Conservation (phyloP, 2,797 vertebrate genomes). For the Hirundo rustica region DNA sequence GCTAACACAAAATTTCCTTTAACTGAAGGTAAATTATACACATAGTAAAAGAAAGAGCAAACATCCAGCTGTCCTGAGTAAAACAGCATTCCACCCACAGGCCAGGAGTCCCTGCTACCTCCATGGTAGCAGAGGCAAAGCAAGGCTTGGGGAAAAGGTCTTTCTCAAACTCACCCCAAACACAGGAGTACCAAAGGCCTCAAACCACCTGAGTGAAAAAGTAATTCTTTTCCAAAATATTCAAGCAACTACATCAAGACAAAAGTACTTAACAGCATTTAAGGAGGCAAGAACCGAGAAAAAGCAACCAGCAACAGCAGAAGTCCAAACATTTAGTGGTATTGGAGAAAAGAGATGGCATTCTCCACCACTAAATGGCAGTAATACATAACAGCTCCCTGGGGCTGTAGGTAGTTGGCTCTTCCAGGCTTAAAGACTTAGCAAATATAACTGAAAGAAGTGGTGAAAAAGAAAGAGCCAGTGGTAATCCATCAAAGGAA, state of each 20-base stretch:
- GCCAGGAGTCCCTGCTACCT: neutral
- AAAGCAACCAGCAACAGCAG: fast-evolving
- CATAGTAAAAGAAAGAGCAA: neutral
- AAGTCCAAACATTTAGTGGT: neutral
- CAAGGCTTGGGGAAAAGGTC: neutral
- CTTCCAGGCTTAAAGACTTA: neutral
- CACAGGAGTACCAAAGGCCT: neutral
- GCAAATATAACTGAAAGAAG: neutral
- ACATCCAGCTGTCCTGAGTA: neutral
- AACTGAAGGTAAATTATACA: neutral
- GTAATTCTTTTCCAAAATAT: neutral
- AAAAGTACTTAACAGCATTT: neutral
- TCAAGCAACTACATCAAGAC: neutral
- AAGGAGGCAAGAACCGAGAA: neutral
- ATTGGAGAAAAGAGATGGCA: neutral
- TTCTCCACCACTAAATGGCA: neutral
- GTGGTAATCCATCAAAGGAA: neutral
- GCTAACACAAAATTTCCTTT: neutral
- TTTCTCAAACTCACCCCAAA: neutral
- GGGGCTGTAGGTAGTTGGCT: neutral
- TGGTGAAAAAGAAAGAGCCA: neutral
- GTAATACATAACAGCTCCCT: neutral
- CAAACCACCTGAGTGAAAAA: neutral
- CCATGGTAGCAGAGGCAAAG: neutral
- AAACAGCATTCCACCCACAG: neutral